phyloP scores from a whole-genome alignment of 2,888 invertebrate species.

The Mellilla xanthometata region DNA sequence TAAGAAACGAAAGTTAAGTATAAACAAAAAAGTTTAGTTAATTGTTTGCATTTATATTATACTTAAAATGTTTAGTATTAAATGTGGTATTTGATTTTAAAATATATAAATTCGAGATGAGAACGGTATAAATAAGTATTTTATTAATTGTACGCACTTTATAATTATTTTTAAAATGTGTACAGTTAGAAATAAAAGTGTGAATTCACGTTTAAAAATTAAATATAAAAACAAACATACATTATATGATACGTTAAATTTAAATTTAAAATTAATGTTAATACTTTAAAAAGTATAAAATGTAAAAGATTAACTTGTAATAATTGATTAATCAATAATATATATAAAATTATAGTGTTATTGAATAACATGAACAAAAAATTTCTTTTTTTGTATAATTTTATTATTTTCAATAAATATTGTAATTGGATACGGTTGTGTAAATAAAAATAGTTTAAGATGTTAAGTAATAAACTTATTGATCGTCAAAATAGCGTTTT shows the following conservation, averaged over 20 bases:
- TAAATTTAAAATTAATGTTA: constrained; percentile 48
- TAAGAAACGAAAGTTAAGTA: too few relatives aligned
- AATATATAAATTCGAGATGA: too few relatives aligned
- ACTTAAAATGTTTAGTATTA: too few relatives aligned
- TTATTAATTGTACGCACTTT: too few relatives aligned
- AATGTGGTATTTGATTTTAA: too few relatives aligned
- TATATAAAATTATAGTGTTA: constrained; percentile 31
- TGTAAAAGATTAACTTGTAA: constrained; percentile 18
- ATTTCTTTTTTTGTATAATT: constrained; percentile 37
- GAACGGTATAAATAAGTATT: too few relatives aligned
- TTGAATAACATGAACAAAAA: constrained; percentile 33
- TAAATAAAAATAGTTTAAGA: constrained; percentile 51
- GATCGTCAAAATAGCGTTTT: constrained; percentile 47
- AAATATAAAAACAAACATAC: constrained; percentile 2
- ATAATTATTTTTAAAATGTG: too few relatives aligned
- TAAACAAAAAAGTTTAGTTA: too few relatives aligned
- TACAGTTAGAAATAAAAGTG: too few relatives aligned
- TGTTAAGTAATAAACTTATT: constrained; percentile 66
- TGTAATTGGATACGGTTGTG: constrained; percentile 54
- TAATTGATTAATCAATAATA: constrained; percentile 26
- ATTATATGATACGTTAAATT: constrained; percentile 23
- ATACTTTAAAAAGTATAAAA: constrained; percentile 56
- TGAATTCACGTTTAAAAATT: constrained; percentile 27
- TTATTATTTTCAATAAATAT: constrained; percentile 3
- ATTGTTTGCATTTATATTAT: too few relatives aligned